Evolutionary conservation across 2,113 vertebrate species (phyloP).

Genomic region (Tautogolabrus adspersus): DNA sequence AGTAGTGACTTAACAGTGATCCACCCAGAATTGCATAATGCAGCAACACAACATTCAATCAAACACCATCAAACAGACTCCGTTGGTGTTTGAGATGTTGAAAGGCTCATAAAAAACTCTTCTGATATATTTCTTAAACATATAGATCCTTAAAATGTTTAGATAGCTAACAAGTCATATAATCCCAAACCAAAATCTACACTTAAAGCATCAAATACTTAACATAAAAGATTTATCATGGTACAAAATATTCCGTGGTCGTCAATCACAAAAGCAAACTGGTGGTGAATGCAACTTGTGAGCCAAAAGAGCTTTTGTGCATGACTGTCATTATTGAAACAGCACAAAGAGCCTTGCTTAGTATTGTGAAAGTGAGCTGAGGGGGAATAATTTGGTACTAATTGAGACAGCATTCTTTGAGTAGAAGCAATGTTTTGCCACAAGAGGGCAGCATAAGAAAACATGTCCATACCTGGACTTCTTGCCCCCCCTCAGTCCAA

Average conservation of each 20-base stretch:
- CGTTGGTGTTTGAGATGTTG: constrained; percentile 19
- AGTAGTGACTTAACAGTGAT: constrained; percentile 41
- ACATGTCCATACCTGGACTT: constrained; percentile 10
- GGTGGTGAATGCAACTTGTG: constrained; percentile 67
- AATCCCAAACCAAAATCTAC: constrained; percentile 47
- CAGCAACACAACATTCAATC: constrained; percentile 17
- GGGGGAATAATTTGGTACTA: constrained; percentile 76
- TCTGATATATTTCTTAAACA: constrained; percentile 36
- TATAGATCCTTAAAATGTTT: constrained; percentile 38
- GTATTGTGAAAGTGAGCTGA: constrained; percentile 79
- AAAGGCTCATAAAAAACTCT: constrained; percentile 19
- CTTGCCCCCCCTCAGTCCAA: neutral
- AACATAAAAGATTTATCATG: constrained; percentile 51
- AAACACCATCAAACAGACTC: constrained; percentile 13
- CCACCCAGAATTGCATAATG: constrained; percentile 29
- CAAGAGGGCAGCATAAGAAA: constrained; percentile 75
- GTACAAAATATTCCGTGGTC: constrained; percentile 69
- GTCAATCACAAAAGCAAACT: constrained; percentile 52
- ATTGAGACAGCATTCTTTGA: constrained; percentile 76
- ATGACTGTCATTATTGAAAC: constrained; percentile 75
- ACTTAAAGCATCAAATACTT: constrained; percentile 70
- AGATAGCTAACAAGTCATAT: constrained; percentile 44
- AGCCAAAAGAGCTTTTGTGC: constrained; percentile 74
- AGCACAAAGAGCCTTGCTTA: constrained; percentile 74
- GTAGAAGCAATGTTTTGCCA: constrained; percentile 63